Evolutionary conservation across 2,113 vertebrate species (phyloP), one percentile per base, ranked within the genome.

Genomic region (Rhea americana): DNA sequence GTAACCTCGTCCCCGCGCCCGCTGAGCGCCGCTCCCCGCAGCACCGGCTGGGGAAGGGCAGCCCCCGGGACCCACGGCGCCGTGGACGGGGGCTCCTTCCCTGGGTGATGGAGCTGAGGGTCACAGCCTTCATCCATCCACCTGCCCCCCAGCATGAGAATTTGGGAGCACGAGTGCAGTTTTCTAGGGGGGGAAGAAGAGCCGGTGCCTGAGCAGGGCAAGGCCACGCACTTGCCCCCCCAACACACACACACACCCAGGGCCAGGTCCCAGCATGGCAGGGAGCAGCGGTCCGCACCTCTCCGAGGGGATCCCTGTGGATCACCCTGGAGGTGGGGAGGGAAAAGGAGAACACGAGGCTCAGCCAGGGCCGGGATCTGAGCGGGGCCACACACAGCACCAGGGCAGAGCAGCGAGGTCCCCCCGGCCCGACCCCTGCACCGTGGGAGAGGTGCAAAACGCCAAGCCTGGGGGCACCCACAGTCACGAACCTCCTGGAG

Each of bases 221-320:
- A 35, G 17, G 20, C 9, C 4, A 45, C 43, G 14, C 43, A 15
- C 43, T 45, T 15, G 43, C 63, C 30, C 43, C n/a, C n/a, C n/a
- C n/a, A n/a, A n/a, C n/a, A n/a, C 35, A 35, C 35, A 35, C 35
- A 35, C 35, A 35, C 35, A 15, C 43, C 14, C 43, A 14, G 43
- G 15, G 43, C 30, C 4, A 2, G 37, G 16, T 61, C 20, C 56
- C 14, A 35, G 35, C 35, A 35, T 35, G 43, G 13, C 26, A 11
- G 35, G 61, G 41, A 63, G 7, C 67, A 82, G 16, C 59, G 74
- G 26, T 30, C 74, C 26, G 10, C 62, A 32, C 24, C 7, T 58
- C 37, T 53, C 2, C 0, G 41, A 72, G 35, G 4, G 3, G 2
- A 0, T 28, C 45, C 7, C 65, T 18, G 1, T 24, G 35, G 56